phyloP scores from a whole-genome alignment of 1,140 invertebrate genomes.

The Maconellicoccus hirsutus region DNA sequence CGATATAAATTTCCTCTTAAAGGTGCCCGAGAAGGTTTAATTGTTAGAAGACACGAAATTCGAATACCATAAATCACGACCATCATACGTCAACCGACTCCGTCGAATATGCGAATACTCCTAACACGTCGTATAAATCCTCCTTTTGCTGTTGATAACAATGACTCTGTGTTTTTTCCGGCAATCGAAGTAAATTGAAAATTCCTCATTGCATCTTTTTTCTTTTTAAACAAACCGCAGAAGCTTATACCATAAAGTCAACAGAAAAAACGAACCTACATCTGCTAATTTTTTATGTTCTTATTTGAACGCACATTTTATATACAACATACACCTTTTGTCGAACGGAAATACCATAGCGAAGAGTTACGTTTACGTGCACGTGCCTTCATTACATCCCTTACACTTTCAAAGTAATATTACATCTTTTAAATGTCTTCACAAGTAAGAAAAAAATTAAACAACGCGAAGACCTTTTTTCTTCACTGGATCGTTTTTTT shows the following conservation, averaged over 20 bases:
- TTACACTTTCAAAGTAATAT: background rate
- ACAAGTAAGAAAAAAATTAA: background rate
- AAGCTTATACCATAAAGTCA: too few species aligned
- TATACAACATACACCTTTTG: conserved; percentile 2
- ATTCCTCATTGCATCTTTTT: too few species aligned
- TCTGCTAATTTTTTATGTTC: conserved; percentile 16
- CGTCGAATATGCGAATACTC: background rate
- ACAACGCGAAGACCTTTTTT: too few species aligned
- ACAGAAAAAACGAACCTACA: background rate
- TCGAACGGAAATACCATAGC: conserved; percentile 1
- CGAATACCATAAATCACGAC: conserved; percentile 1
- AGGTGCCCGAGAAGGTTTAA: background rate
- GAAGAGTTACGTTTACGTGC: background rate
- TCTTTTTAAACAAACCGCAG: too few species aligned
- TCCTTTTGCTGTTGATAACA: background rate
- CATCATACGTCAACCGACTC: background rate
- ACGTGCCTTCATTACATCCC: conserved; percentile 13
- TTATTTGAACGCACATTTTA: background rate
- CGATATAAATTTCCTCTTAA: background rate
- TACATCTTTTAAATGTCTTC: background rate
- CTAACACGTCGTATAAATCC: background rate
- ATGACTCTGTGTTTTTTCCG: too few species aligned
- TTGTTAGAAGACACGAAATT: background rate
- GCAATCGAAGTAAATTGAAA: too few species aligned
- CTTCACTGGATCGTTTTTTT: too few species aligned